Evolutionary conservation across 2,113 vertebrate genomes (phyloP).

Genomic region (Chamaetylas fuelleborni): DNA sequence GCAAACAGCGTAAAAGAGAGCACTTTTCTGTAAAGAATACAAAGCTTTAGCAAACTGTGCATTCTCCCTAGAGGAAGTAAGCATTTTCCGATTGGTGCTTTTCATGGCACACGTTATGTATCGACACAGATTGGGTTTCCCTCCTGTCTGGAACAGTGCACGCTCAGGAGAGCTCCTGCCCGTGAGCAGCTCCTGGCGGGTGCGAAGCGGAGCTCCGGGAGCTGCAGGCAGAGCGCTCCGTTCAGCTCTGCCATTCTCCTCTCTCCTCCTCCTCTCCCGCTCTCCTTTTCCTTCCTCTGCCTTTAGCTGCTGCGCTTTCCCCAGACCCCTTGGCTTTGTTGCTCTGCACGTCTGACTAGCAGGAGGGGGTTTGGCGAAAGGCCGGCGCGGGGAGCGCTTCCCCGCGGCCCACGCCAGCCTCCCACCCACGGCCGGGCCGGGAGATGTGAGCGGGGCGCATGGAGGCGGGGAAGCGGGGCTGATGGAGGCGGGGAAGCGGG

Average conservation of each 20-base stretch:
- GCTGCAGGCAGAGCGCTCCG: background rate
- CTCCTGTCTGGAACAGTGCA: constrained; percentile 66
- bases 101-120: constrained; percentile 55
- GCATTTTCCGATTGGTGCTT: constrained; percentile 33
- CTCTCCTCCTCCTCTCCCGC: constrained; percentile 5
- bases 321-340: constrained; percentile 67
- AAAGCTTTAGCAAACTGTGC: background rate
- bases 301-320: background rate
- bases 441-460: constrained; percentile 72
- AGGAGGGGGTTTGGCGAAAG: constrained; percentile 81
- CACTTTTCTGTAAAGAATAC: background rate
- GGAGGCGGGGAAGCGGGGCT: constrained; percentile 74
- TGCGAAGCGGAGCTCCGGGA: background rate
- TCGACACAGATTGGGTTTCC: constrained; percentile 72
- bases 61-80: background rate
- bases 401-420: constrained; percentile 60
- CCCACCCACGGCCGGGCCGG: constrained; percentile 54
- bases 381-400: constrained; percentile 75
- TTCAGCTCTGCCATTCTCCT: background rate
- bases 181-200: background rate
- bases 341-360: constrained; percentile 79
- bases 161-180: constrained; percentile 61
- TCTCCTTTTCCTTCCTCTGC: background rate
- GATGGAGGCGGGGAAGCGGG: constrained; percentile 75
- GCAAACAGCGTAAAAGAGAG: background rate